Evolutionary conservation across 1,140 invertebrate species (phyloP).

Genomic region (Zaprionus gabonicus): DNA sequence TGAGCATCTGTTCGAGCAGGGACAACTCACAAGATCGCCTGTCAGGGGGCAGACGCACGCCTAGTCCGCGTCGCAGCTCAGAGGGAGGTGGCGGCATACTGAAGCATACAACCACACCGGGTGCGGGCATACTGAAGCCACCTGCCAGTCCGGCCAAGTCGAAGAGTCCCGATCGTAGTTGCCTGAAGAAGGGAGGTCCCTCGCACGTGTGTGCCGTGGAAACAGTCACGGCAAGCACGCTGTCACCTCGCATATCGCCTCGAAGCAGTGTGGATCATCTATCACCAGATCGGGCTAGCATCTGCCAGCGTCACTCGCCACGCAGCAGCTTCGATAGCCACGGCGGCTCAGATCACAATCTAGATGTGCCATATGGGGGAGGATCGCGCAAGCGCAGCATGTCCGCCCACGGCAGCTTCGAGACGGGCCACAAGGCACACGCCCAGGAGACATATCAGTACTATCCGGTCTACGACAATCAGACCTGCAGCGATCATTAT

Average conservation of each 20-base stretch:
- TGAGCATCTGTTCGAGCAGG: slow-evolving; percentile 74
- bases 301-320: slow-evolving; percentile 74
- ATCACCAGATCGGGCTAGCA: slow-evolving; percentile 73
- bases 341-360: slow-evolving; percentile 72
- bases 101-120: slow-evolving; percentile 67
- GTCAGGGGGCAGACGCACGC: slow-evolving; percentile 70
- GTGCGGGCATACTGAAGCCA: slow-evolving; percentile 73
- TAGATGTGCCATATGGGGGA: slow-evolving; percentile 67
- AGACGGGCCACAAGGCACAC: slow-evolving; percentile 56
- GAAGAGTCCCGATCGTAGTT: slow-evolving; percentile 82
- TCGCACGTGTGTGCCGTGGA: slow-evolving; percentile 74
- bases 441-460: slow-evolving; percentile 81
- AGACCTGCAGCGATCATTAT: slow-evolving; percentile 83
- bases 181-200: slow-evolving; percentile 77
- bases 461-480: slow-evolving; percentile 83
- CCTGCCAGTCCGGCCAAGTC: slow-evolving; percentile 77
- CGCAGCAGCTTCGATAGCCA: slow-evolving; percentile 83
- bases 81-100: slow-evolving; percentile 78
- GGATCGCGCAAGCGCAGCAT: slow-evolving; percentile 71
- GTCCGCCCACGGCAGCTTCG: slow-evolving; percentile 81
- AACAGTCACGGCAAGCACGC: neutral
- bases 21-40: slow-evolving; percentile 80
- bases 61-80: slow-evolving; percentile 74
- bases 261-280: slow-evolving; percentile 77
- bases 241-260: slow-evolving; percentile 77